Base-by-base conservation (phyloP, 2,797 vertebrate genomes). In the Lagocephalus sceleratus region DNA sequence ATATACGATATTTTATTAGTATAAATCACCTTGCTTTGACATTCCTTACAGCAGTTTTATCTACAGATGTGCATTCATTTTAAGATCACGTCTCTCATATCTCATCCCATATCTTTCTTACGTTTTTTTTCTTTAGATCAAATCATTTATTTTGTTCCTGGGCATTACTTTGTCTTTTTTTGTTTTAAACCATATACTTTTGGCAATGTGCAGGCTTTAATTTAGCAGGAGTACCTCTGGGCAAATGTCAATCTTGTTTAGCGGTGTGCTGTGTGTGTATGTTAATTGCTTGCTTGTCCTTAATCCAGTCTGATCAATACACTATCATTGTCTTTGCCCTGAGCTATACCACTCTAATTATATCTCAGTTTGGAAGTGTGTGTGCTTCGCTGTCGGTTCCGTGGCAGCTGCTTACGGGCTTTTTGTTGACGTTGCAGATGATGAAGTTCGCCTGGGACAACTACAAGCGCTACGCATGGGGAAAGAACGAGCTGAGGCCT, bases 401-500 rank as follows among this genome's bases (percentile, higher is more conserved):
- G 0, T 86, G 72, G 40, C 40, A n/a, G 40, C 40, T 42, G 40
- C 16, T 42, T 7, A 42, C 40, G 7, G 1, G n/a, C 40, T 3
- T n/a, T n/a, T 10, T 42, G 40, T n/a, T 42, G 40, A 42, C n/a
- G 77, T 76, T 81, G 2, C 90, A 99, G 97, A 99, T 99, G 97
- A 99, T 98, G 97, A 97, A 93, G 78, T 99, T 98, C 41, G 93
- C 97, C 71, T 98, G 97, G 97, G 92, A 95, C 74, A 99, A 92
- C 91, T 98, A 98, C 90, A 94, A 89, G 74, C 90, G 20, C 11
- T 96, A 93, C 0, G 96, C 97, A 5, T 93, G 98, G 86, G 97
- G 97, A 3, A 94, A 94, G 63, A 99, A 99, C 0, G 97, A 99
- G 77, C 94, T 99, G 47, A 91, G 94, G 21, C 97, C 97, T 0